Conservation (phyloP, 2,797 vertebrate species). For the Petrocephalus sullivani region DNA sequence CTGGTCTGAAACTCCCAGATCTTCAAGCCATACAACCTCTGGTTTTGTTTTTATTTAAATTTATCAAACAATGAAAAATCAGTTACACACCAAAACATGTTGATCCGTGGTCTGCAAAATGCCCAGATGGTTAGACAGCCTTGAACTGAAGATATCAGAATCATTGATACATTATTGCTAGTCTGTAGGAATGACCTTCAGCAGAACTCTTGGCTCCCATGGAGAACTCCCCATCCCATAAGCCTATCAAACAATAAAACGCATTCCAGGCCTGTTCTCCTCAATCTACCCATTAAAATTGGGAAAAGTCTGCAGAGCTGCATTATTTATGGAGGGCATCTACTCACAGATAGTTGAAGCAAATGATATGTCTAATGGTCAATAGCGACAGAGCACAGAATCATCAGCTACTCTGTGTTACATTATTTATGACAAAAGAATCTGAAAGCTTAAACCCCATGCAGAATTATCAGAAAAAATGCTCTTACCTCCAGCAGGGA, state of each 20-base stretch:
- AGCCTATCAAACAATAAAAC: background rate
- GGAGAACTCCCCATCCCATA: background rate
- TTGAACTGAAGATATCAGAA: background rate
- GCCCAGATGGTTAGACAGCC: background rate
- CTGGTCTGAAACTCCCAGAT: background rate
- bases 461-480: background rate
- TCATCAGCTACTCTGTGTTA: background rate
- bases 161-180: background rate
- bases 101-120: background rate
- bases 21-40: background rate
- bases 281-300: slow-evolving; percentile 10
- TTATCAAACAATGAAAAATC: background rate
- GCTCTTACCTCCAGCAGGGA: background rate
- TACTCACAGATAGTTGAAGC: background rate
- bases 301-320: slow-evolving; percentile 6
- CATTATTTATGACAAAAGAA: background rate
- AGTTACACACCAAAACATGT: background rate
- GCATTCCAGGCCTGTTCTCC: background rate
- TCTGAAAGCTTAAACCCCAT: background rate
- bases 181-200: background rate
- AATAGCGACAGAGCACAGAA: background rate
- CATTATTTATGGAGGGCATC: slow-evolving; percentile 8
- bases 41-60: background rate
- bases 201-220: background rate
- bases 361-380: slow-evolving; percentile 9